Evolutionary conservation across 2,113 vertebrate genomes (phyloP), one percentile per base, ranked within the genome.

Genomic region (Diadophis punctatus): DNA sequence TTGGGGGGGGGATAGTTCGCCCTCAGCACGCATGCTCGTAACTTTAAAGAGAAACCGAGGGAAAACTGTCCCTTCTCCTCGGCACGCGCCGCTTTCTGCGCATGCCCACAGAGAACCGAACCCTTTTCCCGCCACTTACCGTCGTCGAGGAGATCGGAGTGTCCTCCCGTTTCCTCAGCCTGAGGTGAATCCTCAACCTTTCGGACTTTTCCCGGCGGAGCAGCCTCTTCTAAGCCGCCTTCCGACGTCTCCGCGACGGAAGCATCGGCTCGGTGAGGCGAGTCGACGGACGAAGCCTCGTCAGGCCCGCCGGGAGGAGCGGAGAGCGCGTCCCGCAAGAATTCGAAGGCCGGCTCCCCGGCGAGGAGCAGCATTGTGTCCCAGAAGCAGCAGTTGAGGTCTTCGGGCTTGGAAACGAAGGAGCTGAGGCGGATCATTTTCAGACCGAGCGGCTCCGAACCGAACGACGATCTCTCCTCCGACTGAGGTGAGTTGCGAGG

Each of bases 341-440:
- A 39, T 34, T 55, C 89, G 93, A 96, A 92, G 0, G 93, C 93
- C 0, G 94, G 96, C 60, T 97, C 96, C 87, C 0, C 34, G 46
- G 91, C n/a, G 56, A 97, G 89, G 25, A 96, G 51, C 0, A 0
- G 11, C 92, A 96, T 0, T 93, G 96, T 93, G 2, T 96, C 88
- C 95, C 96, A 95, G n/a, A 96, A 96, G 0, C 22, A 60, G 0
- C 7, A 0, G 0, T 53, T 3, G 0, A 39, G 0, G 5, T 1
- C 51, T 10, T 1, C 0, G 27, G 55, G 2, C 0, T 9, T 49
- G 0, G 22, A 6, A 11, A 55, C 3, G 43, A 22, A 3, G 8
- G 30, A 0, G 88, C 11, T 30, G 39, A 4, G 0, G 55, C 3
- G 12, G 58, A 25, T 49, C 89, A 90, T 90, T 8, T 8, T 68